A percentile compares a stretch with the other conserved stretches of the same genome.
Conservation (phyloP, 2,888 invertebrate species). For the Eupithecia vulgata region DNA sequence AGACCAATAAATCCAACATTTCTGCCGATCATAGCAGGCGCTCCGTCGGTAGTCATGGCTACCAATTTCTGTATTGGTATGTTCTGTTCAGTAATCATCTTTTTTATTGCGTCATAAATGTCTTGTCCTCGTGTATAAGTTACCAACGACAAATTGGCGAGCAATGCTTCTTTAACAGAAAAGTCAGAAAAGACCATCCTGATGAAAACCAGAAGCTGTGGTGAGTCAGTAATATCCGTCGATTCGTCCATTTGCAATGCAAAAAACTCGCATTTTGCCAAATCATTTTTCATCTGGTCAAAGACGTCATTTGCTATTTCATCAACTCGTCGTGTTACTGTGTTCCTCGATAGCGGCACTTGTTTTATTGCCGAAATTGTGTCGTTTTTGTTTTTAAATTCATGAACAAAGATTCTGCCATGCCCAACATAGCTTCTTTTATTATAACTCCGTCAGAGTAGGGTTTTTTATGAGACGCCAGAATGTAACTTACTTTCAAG, state of each 20-base stretch:
- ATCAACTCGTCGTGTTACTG: background rate
- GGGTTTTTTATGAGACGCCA: slow-evolving; percentile 14
- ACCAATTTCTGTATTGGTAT: slow-evolving; percentile 24
- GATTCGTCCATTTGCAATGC: slow-evolving; percentile 15
- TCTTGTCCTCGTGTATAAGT: slow-evolving; percentile 28
- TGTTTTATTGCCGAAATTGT: slow-evolving; percentile 9
- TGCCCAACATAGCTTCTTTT: slow-evolving; percentile 3
- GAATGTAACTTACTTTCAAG: slow-evolving; percentile 25
- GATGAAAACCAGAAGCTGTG: background rate
- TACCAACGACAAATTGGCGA: slow-evolving; percentile 21
- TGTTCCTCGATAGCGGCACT: slow-evolving; percentile 1
- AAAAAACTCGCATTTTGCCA: slow-evolving; percentile 21
- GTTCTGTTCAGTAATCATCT: slow-evolving; percentile 12
- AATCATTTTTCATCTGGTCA: slow-evolving; percentile 16
- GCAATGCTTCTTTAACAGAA: slow-evolving; percentile 22
- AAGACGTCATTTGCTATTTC: background rate
- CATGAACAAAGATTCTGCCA: background rate
- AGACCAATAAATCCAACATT: slow-evolving; percentile 22
- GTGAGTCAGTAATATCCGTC: slow-evolving; percentile 10
- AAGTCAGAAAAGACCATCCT: slow-evolving; percentile 5
- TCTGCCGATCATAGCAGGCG: slow-evolving; percentile 25
- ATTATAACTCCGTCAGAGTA: slow-evolving; percentile 1
- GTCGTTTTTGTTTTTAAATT: slow-evolving; percentile 9
- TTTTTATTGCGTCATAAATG: slow-evolving; percentile 24
- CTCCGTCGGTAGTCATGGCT: slow-evolving; percentile 27